phyloP scores from a whole-genome alignment of 2,797 vertebrate genomes.

The Eulemur albifrons region DNA sequence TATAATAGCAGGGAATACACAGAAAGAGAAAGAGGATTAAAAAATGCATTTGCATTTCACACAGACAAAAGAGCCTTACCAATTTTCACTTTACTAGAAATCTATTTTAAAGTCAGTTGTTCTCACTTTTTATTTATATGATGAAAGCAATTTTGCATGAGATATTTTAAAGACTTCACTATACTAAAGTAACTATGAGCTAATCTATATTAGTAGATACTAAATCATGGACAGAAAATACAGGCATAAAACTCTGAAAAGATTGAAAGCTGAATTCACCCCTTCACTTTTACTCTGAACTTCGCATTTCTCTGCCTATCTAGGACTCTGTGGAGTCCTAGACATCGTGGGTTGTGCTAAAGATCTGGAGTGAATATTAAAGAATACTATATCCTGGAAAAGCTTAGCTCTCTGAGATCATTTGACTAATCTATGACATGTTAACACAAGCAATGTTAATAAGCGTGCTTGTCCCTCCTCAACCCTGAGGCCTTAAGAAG shows the following conservation, averaged over 20 bases:
- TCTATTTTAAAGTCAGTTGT: neutral
- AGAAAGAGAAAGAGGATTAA: neutral
- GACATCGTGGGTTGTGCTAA: neutral
- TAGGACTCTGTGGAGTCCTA: neutral
- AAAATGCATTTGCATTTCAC: neutral
- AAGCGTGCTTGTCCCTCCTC: neutral
- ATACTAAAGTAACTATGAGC: neutral
- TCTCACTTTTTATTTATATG: neutral
- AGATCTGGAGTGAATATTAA: neutral
- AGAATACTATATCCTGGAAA: neutral
- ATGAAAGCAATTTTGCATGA: neutral
- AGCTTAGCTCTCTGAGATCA: neutral
- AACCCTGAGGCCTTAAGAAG: neutral
- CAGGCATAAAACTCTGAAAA: neutral
- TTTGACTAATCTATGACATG: neutral
- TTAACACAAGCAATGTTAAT: neutral
- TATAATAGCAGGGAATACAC: neutral
- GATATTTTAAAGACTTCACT: neutral
- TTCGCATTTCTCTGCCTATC: neutral
- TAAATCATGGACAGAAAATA: conserved; percentile 1
- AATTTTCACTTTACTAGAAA: neutral
- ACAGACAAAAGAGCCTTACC: neutral
- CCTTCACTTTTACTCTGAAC: neutral
- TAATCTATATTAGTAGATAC: neutral
- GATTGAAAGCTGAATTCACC: neutral